Evolutionary conservation across 2,888 invertebrate genomes (phyloP).

Genomic region (Phytoseiulus persimilis): DNA sequence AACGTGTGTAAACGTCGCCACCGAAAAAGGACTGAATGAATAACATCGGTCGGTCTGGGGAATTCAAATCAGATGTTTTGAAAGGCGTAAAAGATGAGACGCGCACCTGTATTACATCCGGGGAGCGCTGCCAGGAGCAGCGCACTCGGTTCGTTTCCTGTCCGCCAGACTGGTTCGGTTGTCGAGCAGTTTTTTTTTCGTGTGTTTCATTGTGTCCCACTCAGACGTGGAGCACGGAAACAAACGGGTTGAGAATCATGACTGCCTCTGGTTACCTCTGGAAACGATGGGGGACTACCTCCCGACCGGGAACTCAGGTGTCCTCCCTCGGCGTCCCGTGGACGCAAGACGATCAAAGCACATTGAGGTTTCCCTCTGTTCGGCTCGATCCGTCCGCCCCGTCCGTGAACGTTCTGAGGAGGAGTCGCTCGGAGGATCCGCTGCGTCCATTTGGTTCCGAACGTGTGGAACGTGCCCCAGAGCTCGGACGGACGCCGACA

Average conservation of each 20-base stretch:
- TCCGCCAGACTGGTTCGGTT: background rate
- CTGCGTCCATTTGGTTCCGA: background rate
- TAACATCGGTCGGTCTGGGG: background rate
- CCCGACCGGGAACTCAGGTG: too few relatives aligned
- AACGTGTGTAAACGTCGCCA: background rate
- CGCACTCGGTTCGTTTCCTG: background rate
- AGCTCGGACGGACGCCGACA: background rate
- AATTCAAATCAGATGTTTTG: conserved; percentile 5
- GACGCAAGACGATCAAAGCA: too few relatives aligned
- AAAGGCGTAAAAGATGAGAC: background rate
- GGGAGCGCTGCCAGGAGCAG: background rate
- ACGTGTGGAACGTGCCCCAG: background rate
- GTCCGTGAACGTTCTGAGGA: background rate
- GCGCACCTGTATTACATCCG: too few relatives aligned
- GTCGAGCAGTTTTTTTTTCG: background rate
- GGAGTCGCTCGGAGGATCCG: background rate
- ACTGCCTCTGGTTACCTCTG: background rate
- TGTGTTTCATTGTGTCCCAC: background rate
- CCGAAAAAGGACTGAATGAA: background rate
- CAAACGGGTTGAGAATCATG: background rate
- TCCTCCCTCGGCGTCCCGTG: too few relatives aligned
- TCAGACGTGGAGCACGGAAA: background rate
- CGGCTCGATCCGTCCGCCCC: background rate
- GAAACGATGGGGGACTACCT: too few relatives aligned
- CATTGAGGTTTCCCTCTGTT: background rate